Evolutionary conservation across 2,888 invertebrate genomes (phyloP).

Genomic region (Eulithis testata): DNA sequence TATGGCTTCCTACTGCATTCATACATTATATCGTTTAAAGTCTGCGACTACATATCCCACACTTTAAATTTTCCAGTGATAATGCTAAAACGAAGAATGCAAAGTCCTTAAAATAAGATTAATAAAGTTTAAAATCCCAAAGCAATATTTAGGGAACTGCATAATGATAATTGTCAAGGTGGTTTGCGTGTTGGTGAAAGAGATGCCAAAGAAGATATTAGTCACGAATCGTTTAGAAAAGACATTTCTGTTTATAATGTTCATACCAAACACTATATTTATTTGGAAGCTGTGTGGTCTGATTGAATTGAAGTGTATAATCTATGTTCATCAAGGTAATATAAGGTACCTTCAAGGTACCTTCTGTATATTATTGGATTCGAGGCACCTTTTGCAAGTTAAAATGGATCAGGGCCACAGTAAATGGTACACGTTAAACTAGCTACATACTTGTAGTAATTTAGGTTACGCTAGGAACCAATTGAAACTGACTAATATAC

Average conservation of each 20-base stretch:
- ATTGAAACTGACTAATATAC: slow-evolving; percentile 41
- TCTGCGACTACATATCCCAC: slow-evolving; percentile 47
- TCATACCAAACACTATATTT: neutral
- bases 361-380: neutral
- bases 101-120: slow-evolving; percentile 12
- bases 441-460: slow-evolving; percentile 28
- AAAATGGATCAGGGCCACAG: slow-evolving; percentile 46
- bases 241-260: slow-evolving; percentile 23
- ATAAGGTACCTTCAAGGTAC: no score
- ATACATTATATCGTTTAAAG: slow-evolving; percentile 48
- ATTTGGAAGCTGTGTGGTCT: neutral
- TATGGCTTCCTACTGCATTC: slow-evolving; percentile 54
- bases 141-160: slow-evolving; percentile 30
- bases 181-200: slow-evolving; percentile 46
- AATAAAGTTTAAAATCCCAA: slow-evolving; percentile 29
- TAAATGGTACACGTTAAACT: slow-evolving; percentile 28
- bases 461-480: slow-evolving; percentile 31
- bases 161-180: slow-evolving; percentile 27
- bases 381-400: neutral
- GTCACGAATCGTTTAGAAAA: slow-evolving; percentile 48
- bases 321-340: neutral
- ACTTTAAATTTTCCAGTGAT: slow-evolving; percentile 20
- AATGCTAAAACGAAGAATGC: neutral
- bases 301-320: neutral
- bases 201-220: slow-evolving; percentile 50